Base-by-base conservation (phyloP, 2,797 vertebrate species). In the Tokudaia tokunoshimensis region DNA sequence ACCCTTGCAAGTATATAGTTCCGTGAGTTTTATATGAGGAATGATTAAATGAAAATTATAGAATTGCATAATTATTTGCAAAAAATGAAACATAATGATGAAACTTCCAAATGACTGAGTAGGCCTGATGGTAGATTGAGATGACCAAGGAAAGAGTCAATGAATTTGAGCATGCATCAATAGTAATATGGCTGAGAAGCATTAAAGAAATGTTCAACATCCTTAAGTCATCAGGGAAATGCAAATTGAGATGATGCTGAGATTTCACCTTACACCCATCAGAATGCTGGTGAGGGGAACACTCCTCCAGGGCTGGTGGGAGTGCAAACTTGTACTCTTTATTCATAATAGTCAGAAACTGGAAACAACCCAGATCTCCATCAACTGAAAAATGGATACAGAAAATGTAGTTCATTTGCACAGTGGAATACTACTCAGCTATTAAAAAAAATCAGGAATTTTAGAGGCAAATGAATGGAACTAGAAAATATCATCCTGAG, bases 11-110 rank as follows among this genome's bases (percentile, higher is more conserved):
- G 57, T 57, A 22, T 57, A 61, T 26, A 67, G 19, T 83, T 92
- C 67, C 63, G 2, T 57, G 34, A 90, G n/a, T 50, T 94, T 92
- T 96, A 2, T 91, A 81, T 80, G 15, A 90, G 34, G 84, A 87
- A 93, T 61, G 83, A 91, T 34, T 75, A 91, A 67, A 70, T 34
- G 31, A 31, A 59, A 91, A 92, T 44, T 87, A n/a, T 52, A 95
- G 34, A 78, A 85, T 15, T 83, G 34, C 82, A 93, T 6, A 55
- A 12, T 86, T 70, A 52, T 52, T 70, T 86, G 41, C 22, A 65
- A 50, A 84, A 83, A 41, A 85, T 65, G 3, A 85, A 67, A 85
- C 63, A 50, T 44, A 65, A 41, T 65, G 6, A 29, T 41, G 67
- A 89, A 83, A 88, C 14, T 59, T 19, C 50, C n/a, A 82, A 63